phyloP scores from a whole-genome alignment of 2,113 vertebrate species.

The Psilopogon haemacephalus region DNA sequence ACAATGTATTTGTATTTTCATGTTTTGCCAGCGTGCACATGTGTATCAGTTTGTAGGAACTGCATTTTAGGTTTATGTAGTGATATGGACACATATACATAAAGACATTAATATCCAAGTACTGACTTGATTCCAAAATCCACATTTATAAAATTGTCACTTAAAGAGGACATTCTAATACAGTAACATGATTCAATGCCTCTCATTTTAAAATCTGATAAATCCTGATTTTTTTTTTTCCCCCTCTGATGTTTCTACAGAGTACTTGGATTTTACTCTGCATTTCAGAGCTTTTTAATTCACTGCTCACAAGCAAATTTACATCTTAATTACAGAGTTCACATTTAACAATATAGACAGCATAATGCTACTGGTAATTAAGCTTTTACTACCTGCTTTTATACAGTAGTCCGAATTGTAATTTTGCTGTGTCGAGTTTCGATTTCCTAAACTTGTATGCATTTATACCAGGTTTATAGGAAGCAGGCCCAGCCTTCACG shows the following conservation, averaged over 20 bases:
- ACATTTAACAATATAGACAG: constrained; percentile 81
- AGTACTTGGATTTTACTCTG: constrained; percentile 62
- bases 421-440: constrained; percentile 47
- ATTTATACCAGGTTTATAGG: constrained; percentile 32
- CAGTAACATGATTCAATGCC: constrained; percentile 54
- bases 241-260: constrained; percentile 31
- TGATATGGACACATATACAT: constrained; percentile 2
- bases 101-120: constrained; percentile 11
- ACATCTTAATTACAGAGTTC: constrained; percentile 83
- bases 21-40: not conserved
- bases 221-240: not conserved
- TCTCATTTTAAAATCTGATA: constrained; percentile 53
- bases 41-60: not conserved
- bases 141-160: constrained; percentile 35
- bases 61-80: constrained; percentile 22
- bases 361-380: constrained; percentile 79
- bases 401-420: constrained; percentile 60
- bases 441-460: constrained; percentile 41
- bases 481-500: constrained; percentile 19
- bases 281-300: constrained; percentile 76
- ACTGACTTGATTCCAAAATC: constrained; percentile 38
- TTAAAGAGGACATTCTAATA: constrained; percentile 35
- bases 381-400: constrained; percentile 78
- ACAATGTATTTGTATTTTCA: not conserved
- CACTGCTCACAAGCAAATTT: constrained; percentile 77